A percentile compares a stretch with the other conserved stretches of the same genome.
phyloP scores from a whole-genome alignment of 2,888 invertebrate species.

The Amblyjoppa proteus region DNA sequence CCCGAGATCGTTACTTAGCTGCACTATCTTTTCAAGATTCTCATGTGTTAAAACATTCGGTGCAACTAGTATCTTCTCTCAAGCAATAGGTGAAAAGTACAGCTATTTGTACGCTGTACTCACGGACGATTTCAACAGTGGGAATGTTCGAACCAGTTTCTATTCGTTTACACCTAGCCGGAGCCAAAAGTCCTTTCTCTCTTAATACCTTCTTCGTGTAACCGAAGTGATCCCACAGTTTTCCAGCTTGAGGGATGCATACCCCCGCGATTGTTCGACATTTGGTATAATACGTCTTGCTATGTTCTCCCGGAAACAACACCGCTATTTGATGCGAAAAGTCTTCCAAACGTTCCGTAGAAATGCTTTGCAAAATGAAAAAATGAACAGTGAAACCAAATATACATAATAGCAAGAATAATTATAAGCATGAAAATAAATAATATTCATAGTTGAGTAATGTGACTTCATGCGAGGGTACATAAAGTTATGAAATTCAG shows the following conservation, averaged over 20 bases:
- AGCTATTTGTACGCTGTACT: constrained; percentile 15
- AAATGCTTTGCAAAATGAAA: constrained; percentile 12
- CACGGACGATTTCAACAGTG: constrained; percentile 7
- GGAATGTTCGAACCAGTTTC: neutral
- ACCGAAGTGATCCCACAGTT: constrained; percentile 10
- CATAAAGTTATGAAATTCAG: too few relatives aligned
- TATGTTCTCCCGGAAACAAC: constrained; percentile 10
- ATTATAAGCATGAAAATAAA: neutral
- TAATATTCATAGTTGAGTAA: neutral
- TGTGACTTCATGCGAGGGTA: too few relatives aligned
- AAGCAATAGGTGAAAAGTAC: constrained; percentile 5
- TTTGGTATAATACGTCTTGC: constrained; percentile 7
- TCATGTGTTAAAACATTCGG: constrained; percentile 1
- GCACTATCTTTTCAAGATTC: constrained; percentile 7
- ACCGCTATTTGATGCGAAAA: neutral
- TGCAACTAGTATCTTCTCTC: neutral
- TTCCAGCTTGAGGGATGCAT: constrained; percentile 16
- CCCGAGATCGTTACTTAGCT: constrained; percentile 8
- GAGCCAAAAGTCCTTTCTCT: neutral
- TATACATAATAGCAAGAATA: neutral
- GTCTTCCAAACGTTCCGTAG: constrained; percentile 9
- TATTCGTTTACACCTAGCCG: neutral
- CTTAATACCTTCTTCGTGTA: constrained; percentile 16
- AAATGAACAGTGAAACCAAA: neutral
- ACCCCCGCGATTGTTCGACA: constrained; percentile 10